Conservation (phyloP, 2,113 vertebrate species). For the Dermatemys mawii region DNA sequence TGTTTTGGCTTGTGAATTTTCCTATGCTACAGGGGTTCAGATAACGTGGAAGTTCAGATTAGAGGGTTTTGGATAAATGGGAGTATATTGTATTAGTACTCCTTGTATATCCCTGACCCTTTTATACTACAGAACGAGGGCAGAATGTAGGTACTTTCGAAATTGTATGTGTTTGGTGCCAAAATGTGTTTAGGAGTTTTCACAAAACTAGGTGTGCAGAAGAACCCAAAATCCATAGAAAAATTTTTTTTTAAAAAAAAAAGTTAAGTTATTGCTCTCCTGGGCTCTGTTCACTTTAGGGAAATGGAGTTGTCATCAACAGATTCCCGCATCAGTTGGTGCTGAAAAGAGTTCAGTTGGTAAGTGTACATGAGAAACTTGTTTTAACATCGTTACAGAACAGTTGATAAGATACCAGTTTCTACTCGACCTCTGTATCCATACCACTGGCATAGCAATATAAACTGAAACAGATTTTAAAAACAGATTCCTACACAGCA, state of each 20-base stretch:
- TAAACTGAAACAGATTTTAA: background rate
- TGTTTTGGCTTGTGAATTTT: too few species aligned
- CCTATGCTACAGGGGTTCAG: background rate
- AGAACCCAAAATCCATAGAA: background rate
- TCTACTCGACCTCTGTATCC: background rate
- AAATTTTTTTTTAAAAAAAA: background rate
- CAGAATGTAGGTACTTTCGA: background rate
- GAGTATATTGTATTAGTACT: background rate
- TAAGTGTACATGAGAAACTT: background rate
- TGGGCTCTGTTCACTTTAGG: background rate
- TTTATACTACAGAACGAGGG: background rate
- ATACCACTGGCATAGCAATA: background rate
- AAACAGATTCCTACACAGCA: background rate
- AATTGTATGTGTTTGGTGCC: background rate
- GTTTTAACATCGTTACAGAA: background rate
- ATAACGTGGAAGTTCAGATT: background rate
- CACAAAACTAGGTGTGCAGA: background rate
- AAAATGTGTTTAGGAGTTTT: background rate
- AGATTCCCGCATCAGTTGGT: background rate
- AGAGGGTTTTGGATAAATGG: background rate
- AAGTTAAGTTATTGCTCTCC: background rate
- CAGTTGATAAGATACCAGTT: background rate
- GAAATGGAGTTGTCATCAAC: background rate
- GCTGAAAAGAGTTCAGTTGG: accelerated
- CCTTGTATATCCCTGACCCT: background rate